Base-by-base conservation (phyloP, 2,113 vertebrate species). In the Festucalex cinctus region DNA sequence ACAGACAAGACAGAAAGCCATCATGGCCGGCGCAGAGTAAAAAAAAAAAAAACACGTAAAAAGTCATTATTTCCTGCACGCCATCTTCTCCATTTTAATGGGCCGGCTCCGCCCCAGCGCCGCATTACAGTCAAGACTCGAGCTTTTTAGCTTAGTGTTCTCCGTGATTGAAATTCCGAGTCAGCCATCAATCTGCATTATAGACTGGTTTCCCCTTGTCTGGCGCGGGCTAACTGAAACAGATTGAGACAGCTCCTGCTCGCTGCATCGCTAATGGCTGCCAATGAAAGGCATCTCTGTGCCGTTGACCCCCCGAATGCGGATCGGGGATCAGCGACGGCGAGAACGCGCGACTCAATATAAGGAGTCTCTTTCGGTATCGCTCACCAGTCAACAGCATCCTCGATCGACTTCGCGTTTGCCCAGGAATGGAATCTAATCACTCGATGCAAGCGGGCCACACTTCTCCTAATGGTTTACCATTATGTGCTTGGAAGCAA, bases 141-240 rank as follows among this genome's bases (percentile, higher is more conserved):
- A 69, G 84, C 83, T 85, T 88, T 87, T 88, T 86, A 86, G 78
- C 78, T 76, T 74, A 17, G 73, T 70, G 75, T 85, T 81, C 70
- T 63, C 73, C 77, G 65, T 85, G 87, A 90, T 88, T 90, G 85
- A 89, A 86, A 88, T 89, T 88, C 85, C 76, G 75, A 86, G 85
- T 85, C 85, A 86, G 83, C 78, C 83, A 90, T 90, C 89, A 88
- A 86, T 89, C 89, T 88, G 86, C 84, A 88, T 90, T 88, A 89
- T 88, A 86, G 85, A 85, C 85, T 84, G 85, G 84, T 89, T 89
- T 89, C 84, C 86, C 79, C 85, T 88, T 85, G 88, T 89, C 86
- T 89, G 79, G 83, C 83, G 83, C 84, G 81, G 86, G 83, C 84
- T 88, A 90, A 90, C 86, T 89, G 82, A 89, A 90, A 90, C 89